Base-by-base conservation (phyloP, 92 coral and sea anemone species). In the Siderastrea radians region DNA sequence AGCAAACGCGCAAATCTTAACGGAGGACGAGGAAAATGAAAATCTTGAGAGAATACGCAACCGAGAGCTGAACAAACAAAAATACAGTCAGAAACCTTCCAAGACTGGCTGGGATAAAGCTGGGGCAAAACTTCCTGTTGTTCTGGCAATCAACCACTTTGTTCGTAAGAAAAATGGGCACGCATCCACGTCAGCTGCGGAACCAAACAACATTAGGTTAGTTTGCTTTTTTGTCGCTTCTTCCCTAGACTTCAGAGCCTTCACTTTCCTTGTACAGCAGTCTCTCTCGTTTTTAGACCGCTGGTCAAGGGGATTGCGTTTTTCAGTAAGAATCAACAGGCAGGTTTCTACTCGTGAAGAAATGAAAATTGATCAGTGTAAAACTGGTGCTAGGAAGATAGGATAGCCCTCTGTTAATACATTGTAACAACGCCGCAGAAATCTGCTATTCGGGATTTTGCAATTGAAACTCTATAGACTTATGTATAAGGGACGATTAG, bases 1-100 rank as follows among this genome's bases (percentile, higher is more conserved):
- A 46, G 99, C 99, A 45, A 98, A 98, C 83, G 98, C 99, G 15
- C 99, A 98, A 47, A 93, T 98, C 80, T 90, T 98, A 50, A 98
- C 99, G 7, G 94, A 90, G 63, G 99, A 98, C 91, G 99, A 98
- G 67, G 98, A 98, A 77, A 90, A 88, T 44, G 99, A 95, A 65
- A 88, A 92, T 43, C 81, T 72, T 68, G 96, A 95, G 63, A 81
- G 96, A 67, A 93, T 82, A 68, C 81, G 82, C 74, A 91, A 87
- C n/a, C 90, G 75, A 38, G 91, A 93, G 44, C 81, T 62, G 12
- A 83, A 87, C 52, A 90, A 88, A 63, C 90, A 93, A 44, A 91
- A 83, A 38, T 95, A 84, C 78, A 73, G 66, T 57, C 80, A 48
- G 38, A 87, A 68, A 75, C 6, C 62, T 8, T 26, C 38, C 38